Percentiles rank a stretch among this genome's conserved stretches.
phyloP scores from a whole-genome alignment of 2,888 invertebrate species.

The Ormia ochracea region DNA sequence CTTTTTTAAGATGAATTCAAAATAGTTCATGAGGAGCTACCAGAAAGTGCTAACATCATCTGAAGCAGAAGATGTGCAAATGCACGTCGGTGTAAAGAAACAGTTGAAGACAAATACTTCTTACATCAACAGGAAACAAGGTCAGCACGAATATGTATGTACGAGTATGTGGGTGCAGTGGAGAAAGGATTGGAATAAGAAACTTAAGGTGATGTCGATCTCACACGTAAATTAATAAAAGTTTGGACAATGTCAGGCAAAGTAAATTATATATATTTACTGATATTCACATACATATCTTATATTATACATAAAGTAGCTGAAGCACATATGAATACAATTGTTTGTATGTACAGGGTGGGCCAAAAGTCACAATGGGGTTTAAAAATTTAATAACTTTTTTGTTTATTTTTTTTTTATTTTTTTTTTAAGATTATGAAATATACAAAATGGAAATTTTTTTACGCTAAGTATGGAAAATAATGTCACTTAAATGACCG shows the following conservation, averaged over 20 bases:
- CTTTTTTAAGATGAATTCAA: slow-evolving; percentile 42
- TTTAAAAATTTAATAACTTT: no score
- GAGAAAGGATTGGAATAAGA: not conserved
- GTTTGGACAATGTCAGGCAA: slow-evolving; percentile 42
- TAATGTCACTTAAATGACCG: no score
- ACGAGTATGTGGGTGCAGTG: no score
- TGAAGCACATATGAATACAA: not conserved
- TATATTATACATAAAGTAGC: no score
- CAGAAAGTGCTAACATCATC: slow-evolving; percentile 9
- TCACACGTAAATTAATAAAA: slow-evolving; percentile 48
- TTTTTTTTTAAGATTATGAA: no score
- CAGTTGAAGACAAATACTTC: slow-evolving; percentile 40
- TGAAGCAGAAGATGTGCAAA: slow-evolving; percentile 36
- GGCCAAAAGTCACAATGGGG: no score
- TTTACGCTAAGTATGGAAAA: no score
- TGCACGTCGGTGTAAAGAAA: slow-evolving; percentile 45
- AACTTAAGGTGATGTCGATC: not conserved
- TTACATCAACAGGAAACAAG: slow-evolving; percentile 42
- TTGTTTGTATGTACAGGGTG: not conserved
- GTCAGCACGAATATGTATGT: slow-evolving; percentile 45
- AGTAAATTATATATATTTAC: not conserved
- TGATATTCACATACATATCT: no score
- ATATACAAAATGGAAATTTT: no score
- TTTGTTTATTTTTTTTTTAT: no score
- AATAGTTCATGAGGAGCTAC: slow-evolving; percentile 22